Conservation (phyloP, 2,888 invertebrate species). For the Chloromyia formosa region DNA sequence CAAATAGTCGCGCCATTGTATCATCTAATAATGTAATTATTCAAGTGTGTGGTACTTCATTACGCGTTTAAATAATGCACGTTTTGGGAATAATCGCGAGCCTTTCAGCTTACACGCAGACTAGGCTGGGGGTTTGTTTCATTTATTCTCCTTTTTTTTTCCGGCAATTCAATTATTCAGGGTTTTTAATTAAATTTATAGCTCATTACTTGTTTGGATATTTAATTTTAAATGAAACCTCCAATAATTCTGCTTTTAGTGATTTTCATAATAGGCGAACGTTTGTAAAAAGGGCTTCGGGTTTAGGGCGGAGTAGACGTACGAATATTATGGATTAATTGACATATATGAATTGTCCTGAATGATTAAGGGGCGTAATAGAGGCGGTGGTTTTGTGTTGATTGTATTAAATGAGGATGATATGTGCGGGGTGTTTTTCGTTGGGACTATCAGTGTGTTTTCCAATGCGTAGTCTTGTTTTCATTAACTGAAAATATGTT, state of each 20-base stretch:
- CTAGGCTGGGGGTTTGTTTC: too few relatives aligned
- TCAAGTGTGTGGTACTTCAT: neutral
- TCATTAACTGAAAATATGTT: too few relatives aligned
- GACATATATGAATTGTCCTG: too few relatives aligned
- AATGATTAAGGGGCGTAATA: too few relatives aligned
- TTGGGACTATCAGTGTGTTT: too few relatives aligned
- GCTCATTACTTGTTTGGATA: neutral
- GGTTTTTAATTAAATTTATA: conserved; percentile 21
- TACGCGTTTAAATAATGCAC: neutral
- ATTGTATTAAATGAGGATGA: too few relatives aligned
- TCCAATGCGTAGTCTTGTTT: too few relatives aligned
- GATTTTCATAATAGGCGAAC: neutral
- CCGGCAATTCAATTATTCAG: neutral
- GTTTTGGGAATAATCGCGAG: neutral
- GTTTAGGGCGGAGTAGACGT: too few relatives aligned
- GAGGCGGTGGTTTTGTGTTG: too few relatives aligned
- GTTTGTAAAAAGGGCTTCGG: neutral
- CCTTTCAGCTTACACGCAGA: neutral
- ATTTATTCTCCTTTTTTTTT: neutral
- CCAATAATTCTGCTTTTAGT: neutral
- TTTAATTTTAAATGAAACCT: conserved; percentile 11
- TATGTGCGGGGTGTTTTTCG: too few relatives aligned
- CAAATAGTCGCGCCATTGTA: too few relatives aligned
- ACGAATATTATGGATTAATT: too few relatives aligned
- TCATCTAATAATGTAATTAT: conserved; percentile 27